Base-by-base conservation (phyloP, 2,888 invertebrate species). In the Xestia ashworthii region DNA sequence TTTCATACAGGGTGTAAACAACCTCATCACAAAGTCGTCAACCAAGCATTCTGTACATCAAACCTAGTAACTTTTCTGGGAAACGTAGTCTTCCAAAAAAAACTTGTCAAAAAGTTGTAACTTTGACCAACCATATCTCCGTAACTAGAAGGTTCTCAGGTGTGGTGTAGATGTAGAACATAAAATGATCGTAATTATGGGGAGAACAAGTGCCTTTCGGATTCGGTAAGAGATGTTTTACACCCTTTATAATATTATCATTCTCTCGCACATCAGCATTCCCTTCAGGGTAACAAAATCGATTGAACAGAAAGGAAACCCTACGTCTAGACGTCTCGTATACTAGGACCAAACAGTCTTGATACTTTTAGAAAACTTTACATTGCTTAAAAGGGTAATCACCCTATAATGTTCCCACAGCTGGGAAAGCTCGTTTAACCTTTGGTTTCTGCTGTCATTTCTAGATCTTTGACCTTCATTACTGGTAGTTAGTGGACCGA, bases 291-390 rank as follows among this genome's bases (percentile, higher is more conserved):
- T 58, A 41, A 48, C 38, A 74, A 73, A 74, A 74, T 73, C 74
- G 22, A 74, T 60, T 6, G 48, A 41, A 74, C 41, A 46, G 46
- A 74, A 74, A 38, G 5, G 41, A 74, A 74, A 60, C 38, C 41
- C 38, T 48, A 48, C n/a, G 74, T 74, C 74, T 74, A 74, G 60
- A 74, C 60, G 41, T 41, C 3, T 74, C 60, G 25, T 76, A 41
- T 48, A 76, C 55, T n/a, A 66, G 11, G 65, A 58, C 38, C 11
- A 65, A 67, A 67, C 14, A 19, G 44, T 67, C 53, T 66, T 50
- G 11, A 32, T 60, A 67, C 48, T 71, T 58, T 55, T n/a, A 22
- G 1, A n/a, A n/a, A n/a, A n/a, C 55, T 55, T 55, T 25, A 32
- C 25, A 60, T 32, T 32, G 8, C 58, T 25, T 25, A 58, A 25